Percentiles rank a stretch among this genome's conserved stretches.
These are phyloP conservation scores for Tragelaphus scriptus DNA, from an alignment of 2,113 vertebrate genomes.

Conservation along the genomic window DNA sequence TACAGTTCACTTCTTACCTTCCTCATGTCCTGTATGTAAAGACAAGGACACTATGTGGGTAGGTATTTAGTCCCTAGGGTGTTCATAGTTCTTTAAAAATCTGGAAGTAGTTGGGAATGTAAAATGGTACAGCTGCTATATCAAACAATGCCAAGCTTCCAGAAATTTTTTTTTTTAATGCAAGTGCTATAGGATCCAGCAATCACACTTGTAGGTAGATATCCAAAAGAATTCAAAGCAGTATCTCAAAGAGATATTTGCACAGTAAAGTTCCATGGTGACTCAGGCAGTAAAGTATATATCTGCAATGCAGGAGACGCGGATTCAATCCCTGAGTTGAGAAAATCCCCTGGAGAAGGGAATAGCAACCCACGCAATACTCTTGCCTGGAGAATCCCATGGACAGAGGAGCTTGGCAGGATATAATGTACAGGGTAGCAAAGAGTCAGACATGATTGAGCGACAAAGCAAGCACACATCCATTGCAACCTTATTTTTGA, in stretches of 20 bases:
- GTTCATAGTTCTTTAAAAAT: not conserved
- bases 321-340: not conserved
- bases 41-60: not conserved
- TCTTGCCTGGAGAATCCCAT: not conserved
- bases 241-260: not conserved
- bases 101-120: not conserved
- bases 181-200: not conserved
- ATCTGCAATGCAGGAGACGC: not conserved
- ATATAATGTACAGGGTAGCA: not conserved
- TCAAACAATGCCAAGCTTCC: not conserved
- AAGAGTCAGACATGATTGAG: not conserved
- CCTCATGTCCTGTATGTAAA: not conserved
- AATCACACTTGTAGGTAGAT: not conserved
- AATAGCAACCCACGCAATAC: not conserved
- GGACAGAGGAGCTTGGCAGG: not conserved
- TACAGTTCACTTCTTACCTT: not conserved
- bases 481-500: not conserved
- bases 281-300: not conserved
- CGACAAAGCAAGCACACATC: fast-evolving
- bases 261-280: not conserved
- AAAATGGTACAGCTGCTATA: not conserved
- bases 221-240: not conserved
- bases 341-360: not conserved
- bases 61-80: not conserved
- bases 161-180: not conserved